Conservation (phyloP, 2,888 invertebrate species). For the Diarsia brunnea region DNA sequence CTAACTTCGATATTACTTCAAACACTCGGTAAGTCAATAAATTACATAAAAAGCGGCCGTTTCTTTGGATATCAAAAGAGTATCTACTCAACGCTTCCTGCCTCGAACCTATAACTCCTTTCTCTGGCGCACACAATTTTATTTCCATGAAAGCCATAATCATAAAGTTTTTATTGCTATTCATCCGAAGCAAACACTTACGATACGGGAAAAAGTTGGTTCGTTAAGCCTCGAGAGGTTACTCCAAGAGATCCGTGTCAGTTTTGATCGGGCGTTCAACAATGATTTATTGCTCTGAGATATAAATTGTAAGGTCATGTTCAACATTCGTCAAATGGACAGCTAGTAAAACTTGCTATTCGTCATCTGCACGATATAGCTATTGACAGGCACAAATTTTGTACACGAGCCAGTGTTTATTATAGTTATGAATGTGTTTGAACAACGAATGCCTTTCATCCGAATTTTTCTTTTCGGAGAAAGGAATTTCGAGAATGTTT, state of each 20-base stretch:
- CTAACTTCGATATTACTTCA: slow-evolving; percentile 67
- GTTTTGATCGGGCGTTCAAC: slow-evolving; percentile 83
- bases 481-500: neutral
- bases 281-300: slow-evolving; percentile 86
- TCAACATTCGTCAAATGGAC: slow-evolving; percentile 84
- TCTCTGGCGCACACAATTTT: slow-evolving; percentile 85
- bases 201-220: slow-evolving; percentile 74
- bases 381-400: slow-evolving; percentile 80
- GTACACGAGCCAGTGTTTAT: slow-evolving; percentile 70
- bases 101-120: slow-evolving; percentile 77
- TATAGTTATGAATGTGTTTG: slow-evolving; percentile 55
- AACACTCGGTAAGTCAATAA: slow-evolving; percentile 72
- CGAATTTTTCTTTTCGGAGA: slow-evolving; percentile 2
- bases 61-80: slow-evolving; percentile 74
- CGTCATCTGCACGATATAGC: slow-evolving; percentile 78
- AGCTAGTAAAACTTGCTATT: slow-evolving; percentile 84
- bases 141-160: slow-evolving; percentile 87
- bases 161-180: slow-evolving; percentile 89
- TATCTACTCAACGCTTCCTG: slow-evolving; percentile 75
- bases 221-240: slow-evolving; percentile 81
- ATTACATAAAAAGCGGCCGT: slow-evolving; percentile 71
- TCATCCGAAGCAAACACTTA: slow-evolving; percentile 86
- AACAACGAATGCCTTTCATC: slow-evolving; percentile 31
- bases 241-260: slow-evolving; percentile 84
- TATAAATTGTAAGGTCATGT: slow-evolving; percentile 87